Evolutionary conservation across 1,140 invertebrate genomes (phyloP), one percentile per base, ranked within the genome.

Genomic region (Campoletis sonorensis): DNA sequence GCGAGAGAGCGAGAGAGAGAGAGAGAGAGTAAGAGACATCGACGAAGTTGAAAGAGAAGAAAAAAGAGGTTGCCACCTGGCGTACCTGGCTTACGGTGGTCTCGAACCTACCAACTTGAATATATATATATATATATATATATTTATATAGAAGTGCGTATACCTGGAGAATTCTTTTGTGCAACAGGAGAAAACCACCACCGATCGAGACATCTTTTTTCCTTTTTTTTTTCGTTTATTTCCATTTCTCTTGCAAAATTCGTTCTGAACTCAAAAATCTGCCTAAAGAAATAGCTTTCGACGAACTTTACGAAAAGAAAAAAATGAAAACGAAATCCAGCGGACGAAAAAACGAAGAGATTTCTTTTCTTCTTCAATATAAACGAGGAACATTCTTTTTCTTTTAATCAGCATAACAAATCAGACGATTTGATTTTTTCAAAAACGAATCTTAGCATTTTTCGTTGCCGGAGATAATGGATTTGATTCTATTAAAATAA

Each of bases 41-140:
- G 78, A 68, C 58, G 72, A 27, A 71, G 81, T 81, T 86, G 76
- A 83, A 82, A 86, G 70, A 84, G 54, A 86, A 82, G 85, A 88
- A 88, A 84, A 89, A 89, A 88, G 87, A 90, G 88, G 87, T 89
- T 88, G 88, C 87, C 91, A 92, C 91, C 90, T 91, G 91, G 90
- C 89, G 86, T 90, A 90, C 88, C 88, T 90, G 88, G 87, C 82
- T 86, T 88, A 90, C 83, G 85, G 86, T 88, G 89, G 88, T 87
- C 87, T 88, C 90, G 90, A 88, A 90, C 86, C 87, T 85, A 83
- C 85, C 81, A 84, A 85, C 81, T 85, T 33, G 11, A 8, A 70
- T 33, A 13, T 33, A 70, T 33, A 67, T 26, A 70, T 33, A 70
- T n/a, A 33, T 30, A n/a, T 70, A 26, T n/a, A 70, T n/a, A 70